These are phyloP conservation scores for Strix uralensis DNA, from an alignment of 2,113 vertebrate species.

Conservation along the genomic window DNA sequence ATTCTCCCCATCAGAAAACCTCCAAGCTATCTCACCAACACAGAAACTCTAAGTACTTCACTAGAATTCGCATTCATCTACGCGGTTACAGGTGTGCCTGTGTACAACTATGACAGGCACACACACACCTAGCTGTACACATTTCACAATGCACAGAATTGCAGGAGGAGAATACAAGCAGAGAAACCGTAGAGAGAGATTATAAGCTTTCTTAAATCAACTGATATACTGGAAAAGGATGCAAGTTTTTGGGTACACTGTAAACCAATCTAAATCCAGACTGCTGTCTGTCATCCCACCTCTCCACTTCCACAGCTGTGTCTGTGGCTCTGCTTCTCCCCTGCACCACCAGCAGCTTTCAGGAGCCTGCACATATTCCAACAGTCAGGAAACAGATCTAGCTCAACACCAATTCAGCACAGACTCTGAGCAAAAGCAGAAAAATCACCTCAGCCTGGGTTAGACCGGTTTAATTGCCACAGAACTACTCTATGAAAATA, in stretches of 20 bases:
- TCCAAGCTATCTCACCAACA: neutral
- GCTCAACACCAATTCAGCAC: neutral
- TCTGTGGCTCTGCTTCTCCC: neutral
- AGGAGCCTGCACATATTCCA: neutral
- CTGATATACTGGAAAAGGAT: no score
- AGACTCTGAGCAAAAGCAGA: no score
- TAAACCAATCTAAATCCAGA: neutral
- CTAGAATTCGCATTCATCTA: neutral
- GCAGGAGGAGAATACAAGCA: no score
- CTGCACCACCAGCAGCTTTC: accelerated
- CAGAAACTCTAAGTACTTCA: neutral
- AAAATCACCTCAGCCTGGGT: no score
- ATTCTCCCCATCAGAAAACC: no score
- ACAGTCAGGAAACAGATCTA: neutral
- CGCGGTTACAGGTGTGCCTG: neutral
- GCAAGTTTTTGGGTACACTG: neutral
- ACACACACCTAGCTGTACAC: no score
- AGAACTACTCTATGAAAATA: no score
- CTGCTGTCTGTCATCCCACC: neutral
- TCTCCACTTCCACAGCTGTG: neutral
- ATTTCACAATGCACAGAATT: no score
- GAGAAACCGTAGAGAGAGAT: no score
- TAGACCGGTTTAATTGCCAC: no score
- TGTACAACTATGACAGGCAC: neutral
- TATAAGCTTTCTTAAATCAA: no score